Percentiles rank a stretch among this genome's conserved stretches.
These are phyloP conservation scores for Spialia ferax DNA, from an alignment of 2,888 invertebrate species.

Conservation along the genomic window DNA sequence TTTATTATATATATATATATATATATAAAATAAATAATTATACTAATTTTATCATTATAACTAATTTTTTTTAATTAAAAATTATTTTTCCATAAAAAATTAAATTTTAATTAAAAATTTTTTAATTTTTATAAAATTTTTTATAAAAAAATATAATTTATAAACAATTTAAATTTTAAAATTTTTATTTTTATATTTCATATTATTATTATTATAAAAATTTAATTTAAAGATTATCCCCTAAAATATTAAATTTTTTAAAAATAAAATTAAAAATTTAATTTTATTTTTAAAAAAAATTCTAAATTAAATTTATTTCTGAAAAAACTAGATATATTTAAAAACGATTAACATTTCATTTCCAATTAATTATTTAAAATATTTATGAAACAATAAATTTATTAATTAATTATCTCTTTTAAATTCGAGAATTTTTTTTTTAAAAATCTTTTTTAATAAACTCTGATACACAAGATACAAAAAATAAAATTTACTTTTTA, in stretches of 20 bases:
- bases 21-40: slow-evolving; percentile 71
- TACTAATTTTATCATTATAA: slow-evolving; percentile 88
- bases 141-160: slow-evolving; percentile 81
- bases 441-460: slow-evolving; percentile 83
- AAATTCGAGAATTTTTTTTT: slow-evolving; percentile 86
- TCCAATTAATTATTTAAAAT: slow-evolving; percentile 88
- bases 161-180: slow-evolving; percentile 82
- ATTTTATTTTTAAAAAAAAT: slow-evolving; percentile 69
- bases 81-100: slow-evolving; percentile 73
- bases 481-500: slow-evolving; percentile 86
- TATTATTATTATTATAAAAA: slow-evolving; percentile 73
- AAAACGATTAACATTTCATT: slow-evolving; percentile 89
- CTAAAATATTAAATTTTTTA: slow-evolving; percentile 79
- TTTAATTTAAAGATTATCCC: slow-evolving; percentile 88
- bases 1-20: slow-evolving; percentile 81
- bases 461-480: slow-evolving; percentile 92
- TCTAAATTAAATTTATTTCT: slow-evolving; percentile 85
- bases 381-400: slow-evolving; percentile 87
- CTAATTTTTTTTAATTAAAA: slow-evolving; percentile 73
- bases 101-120: slow-evolving; percentile 71
- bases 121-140: slow-evolving; percentile 67
- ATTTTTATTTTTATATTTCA: slow-evolving; percentile 54
- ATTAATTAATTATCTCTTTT: slow-evolving; percentile 87
- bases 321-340: slow-evolving; percentile 90
- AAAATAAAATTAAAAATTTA: slow-evolving; percentile 48